Conservation (phyloP, 2,888 invertebrate species). For the Phortica magna region DNA sequence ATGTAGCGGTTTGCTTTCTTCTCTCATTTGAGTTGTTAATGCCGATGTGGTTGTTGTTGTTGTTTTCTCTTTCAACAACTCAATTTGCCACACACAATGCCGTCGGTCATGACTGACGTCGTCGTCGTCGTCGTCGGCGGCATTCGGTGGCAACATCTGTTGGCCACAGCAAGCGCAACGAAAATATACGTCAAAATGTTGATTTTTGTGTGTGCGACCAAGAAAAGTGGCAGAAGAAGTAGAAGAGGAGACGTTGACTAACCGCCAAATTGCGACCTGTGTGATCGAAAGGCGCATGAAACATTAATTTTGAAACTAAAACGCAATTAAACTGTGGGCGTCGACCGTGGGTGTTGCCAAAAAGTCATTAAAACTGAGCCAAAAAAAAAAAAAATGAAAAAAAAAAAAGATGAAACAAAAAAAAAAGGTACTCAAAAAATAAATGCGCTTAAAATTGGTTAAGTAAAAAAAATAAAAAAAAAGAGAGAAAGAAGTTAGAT, state of each 20-base stretch:
- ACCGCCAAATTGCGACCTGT: background rate
- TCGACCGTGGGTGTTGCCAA: constrained; percentile 17
- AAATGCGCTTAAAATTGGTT: background rate
- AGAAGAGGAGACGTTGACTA: background rate
- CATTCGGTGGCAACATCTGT: constrained; percentile 31
- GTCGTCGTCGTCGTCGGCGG: background rate
- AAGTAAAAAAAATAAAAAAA: background rate
- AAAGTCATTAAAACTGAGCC: constrained; percentile 5
- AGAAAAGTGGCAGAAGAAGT: too few relatives aligned
- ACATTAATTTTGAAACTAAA: constrained; percentile 24
- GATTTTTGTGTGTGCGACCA: background rate
- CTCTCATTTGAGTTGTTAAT: background rate
- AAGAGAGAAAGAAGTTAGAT: constrained; percentile 7
- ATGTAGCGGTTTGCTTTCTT: constrained; percentile 20
- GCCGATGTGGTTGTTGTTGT: background rate
- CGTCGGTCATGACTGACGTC: background rate
- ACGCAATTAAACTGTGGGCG: constrained; percentile 35
- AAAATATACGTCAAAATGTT: constrained; percentile 39
- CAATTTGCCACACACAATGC: constrained; percentile 46
- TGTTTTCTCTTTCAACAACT: constrained; percentile 32
- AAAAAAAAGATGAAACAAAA: background rate
- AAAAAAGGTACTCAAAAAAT: constrained; percentile 10
- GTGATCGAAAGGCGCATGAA: background rate
- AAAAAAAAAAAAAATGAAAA: background rate
- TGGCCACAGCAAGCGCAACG: constrained; percentile 23